Conservation (phyloP, 1,140 invertebrate species). For the Heliconius melpomene region DNA sequence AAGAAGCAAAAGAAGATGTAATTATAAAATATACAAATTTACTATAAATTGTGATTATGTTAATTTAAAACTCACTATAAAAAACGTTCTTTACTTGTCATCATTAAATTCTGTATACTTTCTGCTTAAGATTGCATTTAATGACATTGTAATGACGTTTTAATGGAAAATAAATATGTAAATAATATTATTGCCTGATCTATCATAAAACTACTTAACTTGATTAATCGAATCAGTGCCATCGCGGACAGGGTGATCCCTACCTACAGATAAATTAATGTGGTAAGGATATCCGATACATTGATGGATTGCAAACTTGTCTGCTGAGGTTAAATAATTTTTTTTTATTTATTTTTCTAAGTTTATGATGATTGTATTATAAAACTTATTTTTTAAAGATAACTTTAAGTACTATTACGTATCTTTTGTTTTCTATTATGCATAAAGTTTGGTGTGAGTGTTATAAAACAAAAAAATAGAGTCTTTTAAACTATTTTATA, state of each 20-base stretch:
- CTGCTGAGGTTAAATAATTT: slow-evolving; percentile 2
- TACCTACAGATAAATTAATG: slow-evolving; percentile 32
- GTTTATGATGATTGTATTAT: neutral
- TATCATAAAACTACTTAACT: slow-evolving; percentile 33
- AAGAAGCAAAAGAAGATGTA: neutral
- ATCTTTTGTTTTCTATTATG: too few species aligned
- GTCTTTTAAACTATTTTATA: too few species aligned
- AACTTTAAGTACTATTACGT: too few species aligned
- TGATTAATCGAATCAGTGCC: slow-evolving; percentile 37
- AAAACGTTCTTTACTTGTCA: neutral
- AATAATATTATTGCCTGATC: slow-evolving; percentile 31
- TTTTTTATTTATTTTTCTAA: neutral
- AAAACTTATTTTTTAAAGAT: too few species aligned
- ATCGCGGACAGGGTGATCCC: slow-evolving; percentile 23
- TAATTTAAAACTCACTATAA: neutral
- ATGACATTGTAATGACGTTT: slow-evolving; percentile 28
- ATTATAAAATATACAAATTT: slow-evolving; percentile 2
- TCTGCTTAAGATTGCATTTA: slow-evolving; percentile 20
- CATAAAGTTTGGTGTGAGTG: too few species aligned
- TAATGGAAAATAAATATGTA: slow-evolving; percentile 39
- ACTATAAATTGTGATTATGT: neutral
- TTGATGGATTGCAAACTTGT: slow-evolving; percentile 23
- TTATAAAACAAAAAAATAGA: too few species aligned
- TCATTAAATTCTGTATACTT: slow-evolving; percentile 15
- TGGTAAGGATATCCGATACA: slow-evolving; percentile 28